Evolutionary conservation across 2,797 vertebrate species (phyloP).

Genomic region (Dipus sagitta): DNA sequence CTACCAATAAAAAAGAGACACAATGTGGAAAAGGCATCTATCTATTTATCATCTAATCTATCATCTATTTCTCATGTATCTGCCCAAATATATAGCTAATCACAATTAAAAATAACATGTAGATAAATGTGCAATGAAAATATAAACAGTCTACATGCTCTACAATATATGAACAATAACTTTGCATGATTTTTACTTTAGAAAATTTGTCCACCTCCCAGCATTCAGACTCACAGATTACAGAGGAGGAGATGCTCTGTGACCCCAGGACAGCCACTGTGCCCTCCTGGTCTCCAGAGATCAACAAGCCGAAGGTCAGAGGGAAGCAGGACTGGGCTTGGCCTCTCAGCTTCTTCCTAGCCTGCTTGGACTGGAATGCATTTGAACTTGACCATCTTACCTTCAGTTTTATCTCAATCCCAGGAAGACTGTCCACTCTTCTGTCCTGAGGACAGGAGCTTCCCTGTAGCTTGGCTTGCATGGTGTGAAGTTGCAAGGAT

Average conservation of each 20-base stretch:
- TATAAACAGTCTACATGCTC: neutral
- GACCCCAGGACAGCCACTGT: neutral
- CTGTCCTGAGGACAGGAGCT: neutral
- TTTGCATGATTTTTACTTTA: neutral
- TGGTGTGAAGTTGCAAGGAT: too few species aligned
- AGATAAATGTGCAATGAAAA: neutral
- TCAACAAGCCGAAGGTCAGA: neutral
- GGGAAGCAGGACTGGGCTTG: neutral
- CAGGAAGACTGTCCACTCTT: neutral
- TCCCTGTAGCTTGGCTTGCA: neutral
- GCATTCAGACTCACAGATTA: accelerated
- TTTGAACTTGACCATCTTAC: neutral
- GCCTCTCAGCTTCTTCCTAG: neutral
- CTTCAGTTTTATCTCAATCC: neutral
- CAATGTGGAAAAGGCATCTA: neutral
- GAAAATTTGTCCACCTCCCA: neutral
- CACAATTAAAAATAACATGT: neutral
- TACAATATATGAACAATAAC: neutral
- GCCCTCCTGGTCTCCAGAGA: neutral
- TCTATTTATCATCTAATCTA: neutral
- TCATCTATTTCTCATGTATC: neutral
- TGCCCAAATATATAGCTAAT: neutral
- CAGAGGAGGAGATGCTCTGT: neutral
- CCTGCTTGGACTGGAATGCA: neutral
- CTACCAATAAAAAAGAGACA: neutral